These are phyloP conservation scores for Auanema freiburgensis DNA, from an alignment of 2,888 invertebrate species.

Conservation along the genomic window DNA sequence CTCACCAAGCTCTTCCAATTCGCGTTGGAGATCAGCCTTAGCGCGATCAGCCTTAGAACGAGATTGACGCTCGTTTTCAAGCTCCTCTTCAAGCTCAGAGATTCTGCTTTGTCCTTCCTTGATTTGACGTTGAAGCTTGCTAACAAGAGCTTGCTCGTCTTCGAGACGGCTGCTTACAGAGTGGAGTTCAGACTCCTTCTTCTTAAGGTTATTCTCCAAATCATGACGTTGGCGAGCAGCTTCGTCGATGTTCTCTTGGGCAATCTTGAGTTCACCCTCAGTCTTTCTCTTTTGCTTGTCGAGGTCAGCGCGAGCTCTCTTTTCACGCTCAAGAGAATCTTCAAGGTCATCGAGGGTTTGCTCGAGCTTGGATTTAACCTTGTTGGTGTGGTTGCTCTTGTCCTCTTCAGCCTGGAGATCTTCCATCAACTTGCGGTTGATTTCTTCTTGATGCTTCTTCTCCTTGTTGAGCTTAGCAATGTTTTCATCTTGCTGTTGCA, in stretches of 20 bases:
- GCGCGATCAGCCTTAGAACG: constrained; percentile 46
- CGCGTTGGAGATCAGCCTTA: constrained; percentile 76
- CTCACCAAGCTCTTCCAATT: constrained; percentile 93
- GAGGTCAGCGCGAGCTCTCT: constrained; percentile 59
- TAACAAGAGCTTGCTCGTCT: constrained; percentile 95
- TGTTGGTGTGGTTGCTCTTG: constrained; percentile 63
- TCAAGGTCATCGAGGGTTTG: constrained; percentile 57
- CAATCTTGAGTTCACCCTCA: constrained; percentile 65
- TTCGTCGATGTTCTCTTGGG: constrained; percentile 62
- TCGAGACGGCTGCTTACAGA: constrained; percentile 93
- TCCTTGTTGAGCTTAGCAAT: constrained; percentile 60
- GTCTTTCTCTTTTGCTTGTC: constrained; percentile 64
- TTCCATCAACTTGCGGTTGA: constrained; percentile 59
- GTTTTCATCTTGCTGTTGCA: constrained; percentile 98
- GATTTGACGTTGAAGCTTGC: constrained; percentile 95
- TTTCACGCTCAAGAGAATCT: constrained; percentile 63
- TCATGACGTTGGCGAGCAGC: constrained; percentile 61
- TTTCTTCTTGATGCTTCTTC: constrained; percentile 68
- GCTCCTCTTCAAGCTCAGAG: constrained; percentile 95
- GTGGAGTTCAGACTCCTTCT: constrained; percentile 89
- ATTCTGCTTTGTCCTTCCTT: constrained; percentile 82
- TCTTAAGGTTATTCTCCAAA: constrained; percentile 64
- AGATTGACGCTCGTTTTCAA: constrained; percentile 74
- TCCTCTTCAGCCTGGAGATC: constrained; percentile 83
- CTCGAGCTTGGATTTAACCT: constrained; percentile 64